These are phyloP conservation scores for Ctena decussata DNA, from an alignment of 2,888 invertebrate species.

Conservation along the genomic window DNA sequence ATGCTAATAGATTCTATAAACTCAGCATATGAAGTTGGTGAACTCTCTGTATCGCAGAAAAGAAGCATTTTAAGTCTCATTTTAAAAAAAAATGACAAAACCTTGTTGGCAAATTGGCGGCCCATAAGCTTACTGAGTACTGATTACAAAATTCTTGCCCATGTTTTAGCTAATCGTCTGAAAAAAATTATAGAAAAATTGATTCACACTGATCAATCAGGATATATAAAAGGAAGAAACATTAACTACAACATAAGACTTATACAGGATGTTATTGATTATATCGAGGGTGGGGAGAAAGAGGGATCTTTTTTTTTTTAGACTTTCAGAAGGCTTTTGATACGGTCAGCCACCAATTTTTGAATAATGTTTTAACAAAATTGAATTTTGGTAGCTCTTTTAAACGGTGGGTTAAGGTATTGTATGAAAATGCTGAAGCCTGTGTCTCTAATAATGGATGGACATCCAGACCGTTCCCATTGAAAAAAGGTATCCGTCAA, in stretches of 20 bases:
- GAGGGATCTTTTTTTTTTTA: conserved; percentile 16
- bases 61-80: not conserved
- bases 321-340: conserved; percentile 4
- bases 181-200: not conserved
- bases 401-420: not conserved
- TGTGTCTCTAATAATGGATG: conserved; percentile 16
- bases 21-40: not conserved
- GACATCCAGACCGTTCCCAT: not conserved
- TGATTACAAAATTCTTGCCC: conserved; percentile 18
- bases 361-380: not conserved
- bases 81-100: not conserved
- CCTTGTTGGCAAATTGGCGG: conserved; percentile 8
- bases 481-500: conserved; percentile 14
- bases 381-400: conserved; percentile 7
- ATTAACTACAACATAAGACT: conserved; percentile 19
- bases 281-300: not conserved
- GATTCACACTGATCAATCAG: conserved; percentile 11
- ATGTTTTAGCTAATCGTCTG: conserved; percentile 6
- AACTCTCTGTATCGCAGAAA: too few species aligned
- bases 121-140: conserved; percentile 19
- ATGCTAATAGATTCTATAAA: conserved; percentile 27
- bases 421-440: not conserved
- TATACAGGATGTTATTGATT: conserved; percentile 28
- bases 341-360: not conserved
- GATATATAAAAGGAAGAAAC: conserved; percentile 19